Evolutionary conservation across 1,140 invertebrate species (phyloP).

Genomic region (Lycorma delicatula): DNA sequence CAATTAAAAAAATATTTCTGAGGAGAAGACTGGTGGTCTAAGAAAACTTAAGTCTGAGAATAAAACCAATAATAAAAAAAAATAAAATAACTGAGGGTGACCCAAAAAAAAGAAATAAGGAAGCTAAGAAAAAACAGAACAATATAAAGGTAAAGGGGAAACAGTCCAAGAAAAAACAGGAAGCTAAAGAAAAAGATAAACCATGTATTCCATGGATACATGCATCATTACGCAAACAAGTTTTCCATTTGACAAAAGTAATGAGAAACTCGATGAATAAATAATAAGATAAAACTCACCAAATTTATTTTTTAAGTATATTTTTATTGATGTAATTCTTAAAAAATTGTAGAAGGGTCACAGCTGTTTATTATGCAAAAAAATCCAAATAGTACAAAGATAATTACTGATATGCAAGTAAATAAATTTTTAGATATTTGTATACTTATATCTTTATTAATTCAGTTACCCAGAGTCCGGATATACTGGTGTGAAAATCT

Average conservation of each 20-base stretch:
- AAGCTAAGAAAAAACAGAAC: too few species aligned
- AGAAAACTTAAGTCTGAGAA: too few species aligned
- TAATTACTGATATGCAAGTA: conserved; percentile 21
- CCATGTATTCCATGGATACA: too few species aligned
- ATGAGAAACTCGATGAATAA: background rate
- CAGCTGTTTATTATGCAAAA: background rate
- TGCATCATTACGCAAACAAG: too few species aligned
- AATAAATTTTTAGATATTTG: conserved; percentile 32
- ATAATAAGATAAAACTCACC: conserved; percentile 22
- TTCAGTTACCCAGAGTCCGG: conserved; percentile 32
- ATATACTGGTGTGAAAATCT: conserved; percentile 31
- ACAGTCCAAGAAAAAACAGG: too few species aligned
- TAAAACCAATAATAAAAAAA: too few species aligned
- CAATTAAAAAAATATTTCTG: too few species aligned
- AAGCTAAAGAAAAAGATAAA: too few species aligned
- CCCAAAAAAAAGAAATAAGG: too few species aligned
- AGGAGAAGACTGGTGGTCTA: too few species aligned
- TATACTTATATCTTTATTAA: conserved; percentile 33
- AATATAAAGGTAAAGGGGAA: too few species aligned
- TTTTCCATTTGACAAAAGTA: background rate
- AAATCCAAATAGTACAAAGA: conserved; percentile 18
- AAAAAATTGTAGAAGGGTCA: background rate
- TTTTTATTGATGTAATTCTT: conserved; percentile 29
- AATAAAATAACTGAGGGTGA: too few species aligned
- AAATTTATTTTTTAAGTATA: conserved; percentile 22